Evolutionary conservation across 2,113 vertebrate species (phyloP).

Genomic region (Chaetura pelagica): DNA sequence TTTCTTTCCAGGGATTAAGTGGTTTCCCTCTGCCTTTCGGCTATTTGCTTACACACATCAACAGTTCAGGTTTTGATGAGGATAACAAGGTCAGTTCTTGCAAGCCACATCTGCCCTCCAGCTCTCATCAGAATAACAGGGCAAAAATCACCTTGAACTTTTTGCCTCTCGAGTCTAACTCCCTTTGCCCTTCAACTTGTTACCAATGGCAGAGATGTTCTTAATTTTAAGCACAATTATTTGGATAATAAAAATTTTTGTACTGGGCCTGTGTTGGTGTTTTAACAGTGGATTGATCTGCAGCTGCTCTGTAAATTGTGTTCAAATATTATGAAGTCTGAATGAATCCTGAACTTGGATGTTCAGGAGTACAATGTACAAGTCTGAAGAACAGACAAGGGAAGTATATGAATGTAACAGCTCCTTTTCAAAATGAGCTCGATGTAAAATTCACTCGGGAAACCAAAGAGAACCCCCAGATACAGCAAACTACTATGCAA

Average conservation of each 20-base stretch:
- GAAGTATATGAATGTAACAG: neutral
- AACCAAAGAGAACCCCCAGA: neutral
- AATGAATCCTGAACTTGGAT: neutral
- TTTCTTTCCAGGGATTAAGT: neutral
- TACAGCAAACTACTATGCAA: neutral
- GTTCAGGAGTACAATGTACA: neutral
- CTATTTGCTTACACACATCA: neutral
- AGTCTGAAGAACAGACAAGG: neutral
- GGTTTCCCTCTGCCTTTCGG: neutral
- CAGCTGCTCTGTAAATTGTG: neutral
- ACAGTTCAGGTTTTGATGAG: neutral
- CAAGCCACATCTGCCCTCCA: neutral
- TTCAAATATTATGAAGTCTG: neutral
- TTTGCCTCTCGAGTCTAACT: fast-evolving
- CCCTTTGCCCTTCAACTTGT: neutral
- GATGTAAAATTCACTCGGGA: neutral
- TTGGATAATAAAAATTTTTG: neutral
- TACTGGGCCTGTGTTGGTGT: fast-evolving
- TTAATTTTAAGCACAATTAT: neutral
- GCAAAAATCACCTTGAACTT: neutral
- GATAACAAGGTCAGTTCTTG: neutral
- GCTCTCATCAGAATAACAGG: neutral
- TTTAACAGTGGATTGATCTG: neutral
- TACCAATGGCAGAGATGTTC: neutral
- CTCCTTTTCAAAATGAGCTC: neutral